phyloP scores from a whole-genome alignment of 2,797 vertebrate species.

The Sebastes oblongus region DNA sequence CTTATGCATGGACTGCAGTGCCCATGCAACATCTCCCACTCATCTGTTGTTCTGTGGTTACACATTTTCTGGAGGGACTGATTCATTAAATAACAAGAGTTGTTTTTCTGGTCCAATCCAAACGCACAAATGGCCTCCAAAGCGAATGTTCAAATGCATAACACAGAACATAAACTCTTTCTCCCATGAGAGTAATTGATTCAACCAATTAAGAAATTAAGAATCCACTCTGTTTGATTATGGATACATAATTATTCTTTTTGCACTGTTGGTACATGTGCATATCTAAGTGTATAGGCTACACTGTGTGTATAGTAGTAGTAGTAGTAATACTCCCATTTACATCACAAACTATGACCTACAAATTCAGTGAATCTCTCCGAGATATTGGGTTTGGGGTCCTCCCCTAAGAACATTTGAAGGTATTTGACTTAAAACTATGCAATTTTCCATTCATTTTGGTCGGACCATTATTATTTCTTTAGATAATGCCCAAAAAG shows the following conservation, averaged over 20 bases:
- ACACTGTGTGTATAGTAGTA: neutral
- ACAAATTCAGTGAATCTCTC: neutral
- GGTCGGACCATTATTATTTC: too few relatives aligned
- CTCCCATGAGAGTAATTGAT: neutral
- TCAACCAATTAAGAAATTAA: neutral
- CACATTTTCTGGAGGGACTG: constrained; percentile 48
- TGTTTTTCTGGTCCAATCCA: constrained; percentile 20
- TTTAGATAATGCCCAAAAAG: too few relatives aligned
- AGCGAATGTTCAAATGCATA: neutral
- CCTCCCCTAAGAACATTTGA: too few relatives aligned
- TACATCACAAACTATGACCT: neutral
- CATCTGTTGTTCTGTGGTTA: constrained; percentile 56
- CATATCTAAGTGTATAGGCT: neutral
- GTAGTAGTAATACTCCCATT: neutral
- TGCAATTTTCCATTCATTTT: too few relatives aligned
- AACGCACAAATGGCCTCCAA: neutral
- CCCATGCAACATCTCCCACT: constrained; percentile 47
- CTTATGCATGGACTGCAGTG: constrained; percentile 46
- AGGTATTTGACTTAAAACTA: too few relatives aligned
- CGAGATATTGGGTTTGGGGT: too few relatives aligned
- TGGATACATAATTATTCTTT: neutral
- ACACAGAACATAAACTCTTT: neutral
- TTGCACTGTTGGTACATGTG: neutral
- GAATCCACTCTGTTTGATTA: neutral
- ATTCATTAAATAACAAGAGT: constrained; percentile 42